Conservation (phyloP, 1,140 invertebrate genomes). For the Drosophila tani region DNA sequence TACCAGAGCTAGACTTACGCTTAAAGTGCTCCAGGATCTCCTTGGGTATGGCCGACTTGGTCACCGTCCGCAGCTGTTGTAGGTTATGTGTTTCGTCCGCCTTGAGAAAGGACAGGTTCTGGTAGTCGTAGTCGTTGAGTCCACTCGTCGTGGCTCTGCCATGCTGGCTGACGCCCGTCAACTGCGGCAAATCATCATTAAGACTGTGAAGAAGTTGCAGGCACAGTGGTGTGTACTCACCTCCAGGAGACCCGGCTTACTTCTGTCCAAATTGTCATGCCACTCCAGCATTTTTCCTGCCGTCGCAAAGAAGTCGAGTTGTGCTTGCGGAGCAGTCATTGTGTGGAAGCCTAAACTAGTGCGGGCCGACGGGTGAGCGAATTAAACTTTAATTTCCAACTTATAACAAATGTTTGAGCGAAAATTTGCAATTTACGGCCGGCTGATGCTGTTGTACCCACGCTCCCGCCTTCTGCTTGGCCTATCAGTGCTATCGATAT, state of each 20-base stretch:
- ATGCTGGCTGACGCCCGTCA: conserved; percentile 82
- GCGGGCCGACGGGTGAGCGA: not conserved
- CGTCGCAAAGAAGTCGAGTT: conserved; percentile 59
- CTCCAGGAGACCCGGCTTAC: conserved; percentile 74
- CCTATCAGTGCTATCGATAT: conserved; percentile 3
- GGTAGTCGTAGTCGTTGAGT: conserved; percentile 95
- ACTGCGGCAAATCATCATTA: conserved; percentile 35
- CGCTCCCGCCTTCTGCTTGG: conserved; percentile 55
- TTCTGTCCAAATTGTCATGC: conserved; percentile 69
- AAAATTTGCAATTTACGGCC: conserved; percentile 35
- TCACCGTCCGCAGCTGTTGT: conserved; percentile 92
- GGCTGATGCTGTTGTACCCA: conserved; percentile 56
- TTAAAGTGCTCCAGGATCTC: conserved; percentile 97
- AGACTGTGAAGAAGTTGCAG: not conserved
- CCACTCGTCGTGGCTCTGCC: conserved; percentile 89
- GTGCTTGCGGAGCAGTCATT: conserved; percentile 46
- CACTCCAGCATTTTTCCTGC: conserved; percentile 81
- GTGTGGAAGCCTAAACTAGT: conserved; percentile 7
- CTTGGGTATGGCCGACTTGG: conserved; percentile 94
- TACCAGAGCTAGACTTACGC: conserved; percentile 88
- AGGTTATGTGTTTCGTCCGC: conserved; percentile 87
- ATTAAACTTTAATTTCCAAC: not conserved
- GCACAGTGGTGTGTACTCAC: conserved; percentile 36
- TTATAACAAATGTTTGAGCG: conserved; percentile 1
- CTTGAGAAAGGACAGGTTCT: conserved; percentile 89